phyloP scores from a whole-genome alignment of 2,113 vertebrate genomes.

The Oplegnathus fasciatus region DNA sequence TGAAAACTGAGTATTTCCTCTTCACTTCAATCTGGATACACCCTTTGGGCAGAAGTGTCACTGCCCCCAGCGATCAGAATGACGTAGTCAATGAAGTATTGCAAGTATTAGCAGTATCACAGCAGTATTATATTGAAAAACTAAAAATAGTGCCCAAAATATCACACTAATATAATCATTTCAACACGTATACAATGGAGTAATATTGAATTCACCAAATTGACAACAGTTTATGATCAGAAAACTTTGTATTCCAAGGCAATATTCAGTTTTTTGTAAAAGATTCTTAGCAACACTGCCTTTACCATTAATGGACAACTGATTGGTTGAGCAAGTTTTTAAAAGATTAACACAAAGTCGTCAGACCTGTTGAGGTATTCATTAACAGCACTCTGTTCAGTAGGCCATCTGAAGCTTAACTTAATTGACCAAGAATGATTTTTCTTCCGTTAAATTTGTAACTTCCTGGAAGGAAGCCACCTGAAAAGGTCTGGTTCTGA shows the following conservation, averaged over 20 bases:
- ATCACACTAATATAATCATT: background rate
- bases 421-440: too few species aligned
- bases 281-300: background rate
- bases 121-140: too few species aligned
- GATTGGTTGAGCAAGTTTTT: background rate
- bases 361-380: background rate
- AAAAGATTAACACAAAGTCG: background rate
- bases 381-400: background rate
- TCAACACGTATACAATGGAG: background rate
- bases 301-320: background rate
- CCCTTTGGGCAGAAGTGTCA: constrained; percentile 25
- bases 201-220: background rate
- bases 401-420: background rate
- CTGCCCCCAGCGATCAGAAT: background rate
- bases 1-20: constrained; percentile 25
- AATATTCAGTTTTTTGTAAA: background rate
- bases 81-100: background rate
- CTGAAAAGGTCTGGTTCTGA: constrained; percentile 30
- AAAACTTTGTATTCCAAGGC: background rate
- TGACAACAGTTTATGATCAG: background rate
- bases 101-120: background rate
- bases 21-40: constrained; percentile 42
- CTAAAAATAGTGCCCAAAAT: background rate
- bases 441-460: background rate
- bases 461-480: constrained; percentile 40